A percentile compares a stretch with the other conserved stretches of the same genome.
phyloP scores from a whole-genome alignment of 2,797 vertebrate genomes.

The Pseudocheirus occidentalis region DNA sequence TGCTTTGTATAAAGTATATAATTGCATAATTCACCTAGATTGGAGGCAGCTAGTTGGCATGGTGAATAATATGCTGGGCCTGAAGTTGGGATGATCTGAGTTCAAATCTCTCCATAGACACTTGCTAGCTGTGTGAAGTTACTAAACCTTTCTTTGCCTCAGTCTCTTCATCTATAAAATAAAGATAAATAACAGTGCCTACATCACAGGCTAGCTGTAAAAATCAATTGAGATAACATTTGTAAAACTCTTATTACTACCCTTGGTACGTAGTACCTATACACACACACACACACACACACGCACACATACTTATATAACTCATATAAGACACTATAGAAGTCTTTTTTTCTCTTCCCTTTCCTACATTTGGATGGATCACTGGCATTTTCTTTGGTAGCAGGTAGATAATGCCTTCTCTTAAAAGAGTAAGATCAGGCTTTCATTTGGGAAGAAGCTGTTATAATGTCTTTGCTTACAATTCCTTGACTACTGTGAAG shows the following conservation, averaged over 20 bases:
- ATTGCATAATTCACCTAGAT: not conserved
- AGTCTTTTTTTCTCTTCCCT: not conserved
- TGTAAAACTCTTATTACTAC: not conserved
- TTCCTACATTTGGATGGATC: not conserved
- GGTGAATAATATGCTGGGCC: not conserved
- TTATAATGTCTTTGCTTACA: not conserved
- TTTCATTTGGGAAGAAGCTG: not conserved
- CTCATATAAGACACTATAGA: too few species aligned
- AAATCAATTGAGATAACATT: not conserved
- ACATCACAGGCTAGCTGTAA: not conserved
- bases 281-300: too few species aligned
- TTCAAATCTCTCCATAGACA: not conserved
- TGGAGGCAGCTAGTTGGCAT: not conserved
- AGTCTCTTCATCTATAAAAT: not conserved
- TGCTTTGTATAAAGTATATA: not conserved
- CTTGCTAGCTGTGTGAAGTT: not conserved
- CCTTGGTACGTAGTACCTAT: not conserved
- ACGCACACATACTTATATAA: too few species aligned
- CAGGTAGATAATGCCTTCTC: not conserved
- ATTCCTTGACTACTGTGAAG: not conserved
- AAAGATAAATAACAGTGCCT: not conserved
- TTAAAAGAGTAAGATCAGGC: not conserved
- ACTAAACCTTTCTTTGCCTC: not conserved
- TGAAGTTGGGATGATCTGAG: not conserved
- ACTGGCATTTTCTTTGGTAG: not conserved